These are phyloP conservation scores for Gymnogyps californianus DNA, from an alignment of 2,113 vertebrate genomes.

Conservation along the genomic window DNA sequence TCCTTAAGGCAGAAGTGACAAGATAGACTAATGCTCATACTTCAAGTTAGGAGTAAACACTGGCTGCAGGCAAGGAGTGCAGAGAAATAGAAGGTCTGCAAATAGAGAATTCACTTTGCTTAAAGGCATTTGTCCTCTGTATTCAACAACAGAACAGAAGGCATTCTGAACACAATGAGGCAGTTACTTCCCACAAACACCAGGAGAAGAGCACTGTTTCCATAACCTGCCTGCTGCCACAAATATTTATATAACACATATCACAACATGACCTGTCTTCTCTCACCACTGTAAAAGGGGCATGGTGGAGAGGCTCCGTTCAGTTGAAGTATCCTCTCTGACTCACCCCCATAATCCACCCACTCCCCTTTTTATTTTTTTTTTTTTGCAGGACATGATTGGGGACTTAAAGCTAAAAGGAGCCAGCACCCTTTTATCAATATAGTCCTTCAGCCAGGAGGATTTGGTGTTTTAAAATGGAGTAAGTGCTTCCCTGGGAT, in stretches of 20 bases:
- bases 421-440: not conserved
- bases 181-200: not conserved
- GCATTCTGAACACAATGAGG: fast-evolving
- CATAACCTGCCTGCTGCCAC: not conserved
- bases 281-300: not conserved
- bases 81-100: not conserved
- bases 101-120: not conserved
- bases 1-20: not conserved
- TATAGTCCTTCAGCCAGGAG: not conserved
- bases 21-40: not conserved
- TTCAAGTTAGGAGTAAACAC: not conserved
- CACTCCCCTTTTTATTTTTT: fast-evolving
- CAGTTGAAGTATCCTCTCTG: not conserved
- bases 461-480: not conserved
- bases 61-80: not conserved
- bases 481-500: not conserved
- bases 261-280: fast-evolving
- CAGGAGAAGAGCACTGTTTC: not conserved
- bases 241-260: fast-evolving
- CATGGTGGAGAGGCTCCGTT: not conserved
- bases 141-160: not conserved
- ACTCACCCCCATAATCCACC: no score
- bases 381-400: not conserved
- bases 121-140: not conserved
- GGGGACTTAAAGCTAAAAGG: not conserved